Percentiles rank a stretch among this genome's conserved stretches.
These are phyloP conservation scores for Meiosimyza platycephala DNA, from an alignment of 2,888 invertebrate species.

Conservation along the genomic window DNA sequence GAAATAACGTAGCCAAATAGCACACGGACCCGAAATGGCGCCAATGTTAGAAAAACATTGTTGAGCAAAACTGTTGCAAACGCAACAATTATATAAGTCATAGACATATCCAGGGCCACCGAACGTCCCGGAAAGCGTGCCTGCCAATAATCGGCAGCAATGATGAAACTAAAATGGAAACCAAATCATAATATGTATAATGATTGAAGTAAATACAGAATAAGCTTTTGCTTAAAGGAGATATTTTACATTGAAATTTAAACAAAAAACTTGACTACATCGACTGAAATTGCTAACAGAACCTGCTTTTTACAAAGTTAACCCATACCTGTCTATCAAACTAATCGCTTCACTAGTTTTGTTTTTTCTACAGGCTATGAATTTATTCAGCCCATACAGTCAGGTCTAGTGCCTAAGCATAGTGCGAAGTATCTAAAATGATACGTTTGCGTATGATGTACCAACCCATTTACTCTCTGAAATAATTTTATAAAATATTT, in stretches of 20 bases:
- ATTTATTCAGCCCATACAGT: too few species aligned
- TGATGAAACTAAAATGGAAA: slow-evolving; percentile 78
- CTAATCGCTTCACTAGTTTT: too few species aligned
- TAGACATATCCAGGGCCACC: slow-evolving; percentile 92
- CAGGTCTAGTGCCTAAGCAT: too few species aligned
- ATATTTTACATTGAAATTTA: neutral
- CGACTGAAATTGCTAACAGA: too few species aligned
- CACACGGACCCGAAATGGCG: slow-evolving; percentile 85
- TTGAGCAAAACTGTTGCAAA: slow-evolving; percentile 88
- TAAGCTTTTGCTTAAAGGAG: neutral
- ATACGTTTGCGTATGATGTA: too few species aligned
- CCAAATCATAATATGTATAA: slow-evolving; percentile 1
- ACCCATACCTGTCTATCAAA: too few species aligned
- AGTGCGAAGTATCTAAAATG: too few species aligned
- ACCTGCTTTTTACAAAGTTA: too few species aligned
- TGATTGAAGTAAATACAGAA: neutral
- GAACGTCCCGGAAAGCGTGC: slow-evolving; percentile 84
- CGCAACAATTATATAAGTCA: slow-evolving; percentile 91
- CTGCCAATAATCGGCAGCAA: slow-evolving; percentile 94
- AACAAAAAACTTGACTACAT: too few species aligned
- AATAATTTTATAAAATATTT: too few species aligned
- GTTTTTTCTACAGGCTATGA: too few species aligned
- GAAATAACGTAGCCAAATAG: slow-evolving; percentile 89
- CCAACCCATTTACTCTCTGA: too few species aligned
- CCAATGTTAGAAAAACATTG: slow-evolving; percentile 84